A percentile compares a stretch with the other conserved stretches of the same genome.
These are phyloP conservation scores for Argyrosomus japonicus DNA, from an alignment of 2,113 vertebrate species.

Conservation along the genomic window DNA sequence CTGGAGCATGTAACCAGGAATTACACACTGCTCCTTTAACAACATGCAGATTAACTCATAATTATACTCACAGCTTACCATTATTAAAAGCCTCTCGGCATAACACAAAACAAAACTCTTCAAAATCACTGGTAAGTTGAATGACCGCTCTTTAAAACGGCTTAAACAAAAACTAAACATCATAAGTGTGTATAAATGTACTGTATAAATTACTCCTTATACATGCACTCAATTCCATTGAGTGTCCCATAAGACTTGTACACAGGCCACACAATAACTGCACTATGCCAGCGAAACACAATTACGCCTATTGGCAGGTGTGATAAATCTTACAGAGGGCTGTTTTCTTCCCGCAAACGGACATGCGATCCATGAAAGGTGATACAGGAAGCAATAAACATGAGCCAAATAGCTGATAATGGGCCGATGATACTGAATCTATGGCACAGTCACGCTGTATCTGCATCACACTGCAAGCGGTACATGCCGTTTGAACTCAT, in stretches of 20 bases:
- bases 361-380: slow-evolving; percentile 75
- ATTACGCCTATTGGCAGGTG: slow-evolving; percentile 61
- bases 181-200: neutral
- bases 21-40: too few species aligned
- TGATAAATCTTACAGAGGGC: slow-evolving; percentile 56
- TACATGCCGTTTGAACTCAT: slow-evolving; percentile 52
- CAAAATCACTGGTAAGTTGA: neutral
- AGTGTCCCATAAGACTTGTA: neutral
- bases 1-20: too few species aligned
- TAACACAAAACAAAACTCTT: neutral
- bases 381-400: slow-evolving; percentile 77
- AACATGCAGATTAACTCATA: too few species aligned
- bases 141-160: neutral
- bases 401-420: slow-evolving; percentile 69
- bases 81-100: neutral
- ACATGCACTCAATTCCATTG: slow-evolving; percentile 1
- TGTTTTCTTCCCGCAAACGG: slow-evolving; percentile 71
- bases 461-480: slow-evolving; percentile 27
- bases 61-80: too few species aligned
- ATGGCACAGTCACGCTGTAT: slow-evolving; percentile 33
- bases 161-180: neutral
- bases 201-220: slow-evolving; percentile 2
- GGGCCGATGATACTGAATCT: slow-evolving; percentile 63
- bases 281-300: slow-evolving; percentile 44
- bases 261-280: slow-evolving; percentile 24